Evolutionary conservation across 2,888 invertebrate species (phyloP).

Genomic region (Philopedon plagiatum): DNA sequence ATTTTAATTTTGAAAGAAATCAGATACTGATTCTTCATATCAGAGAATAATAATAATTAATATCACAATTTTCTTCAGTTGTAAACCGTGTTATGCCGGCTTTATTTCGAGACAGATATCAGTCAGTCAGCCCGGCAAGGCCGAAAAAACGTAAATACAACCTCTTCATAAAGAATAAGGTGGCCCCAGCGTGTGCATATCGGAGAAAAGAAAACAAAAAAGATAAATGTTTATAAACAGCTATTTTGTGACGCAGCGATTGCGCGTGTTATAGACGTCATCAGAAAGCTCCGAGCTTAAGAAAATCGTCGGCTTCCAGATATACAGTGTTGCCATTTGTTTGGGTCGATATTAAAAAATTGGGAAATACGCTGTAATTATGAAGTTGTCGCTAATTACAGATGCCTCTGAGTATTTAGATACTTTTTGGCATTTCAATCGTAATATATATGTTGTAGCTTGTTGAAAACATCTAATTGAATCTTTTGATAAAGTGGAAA

Average conservation of each 20-base stretch:
- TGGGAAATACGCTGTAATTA: not conserved
- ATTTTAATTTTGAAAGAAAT: too few species aligned
- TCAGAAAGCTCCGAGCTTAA: conserved; percentile 25
- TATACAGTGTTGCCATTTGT: not conserved
- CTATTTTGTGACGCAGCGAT: conserved; percentile 38
- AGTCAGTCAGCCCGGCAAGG: conserved; percentile 12
- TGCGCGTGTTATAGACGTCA: conserved; percentile 35
- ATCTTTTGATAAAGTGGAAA: too few species aligned
- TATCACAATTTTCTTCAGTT: not conserved
- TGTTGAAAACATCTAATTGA: too few species aligned
- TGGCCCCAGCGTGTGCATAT: conserved; percentile 38
- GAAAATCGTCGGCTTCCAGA: conserved; percentile 17
- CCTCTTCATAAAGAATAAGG: conserved; percentile 31
- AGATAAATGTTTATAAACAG: conserved; percentile 50
- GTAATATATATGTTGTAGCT: too few species aligned
- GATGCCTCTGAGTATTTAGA: too few species aligned
- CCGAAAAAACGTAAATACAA: conserved; percentile 40
- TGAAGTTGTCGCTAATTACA: too few species aligned
- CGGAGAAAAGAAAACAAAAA: conserved; percentile 47
- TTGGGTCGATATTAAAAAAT: not conserved
- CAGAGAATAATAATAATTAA: too few species aligned
- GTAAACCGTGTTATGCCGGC: not conserved
- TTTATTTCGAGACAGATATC: conserved; percentile 19
- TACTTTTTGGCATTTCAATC: too few species aligned
- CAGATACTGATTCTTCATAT: too few species aligned